These are phyloP conservation scores for Tylochromis polylepis DNA, from an alignment of 2,113 vertebrate species.

Conservation along the genomic window DNA sequence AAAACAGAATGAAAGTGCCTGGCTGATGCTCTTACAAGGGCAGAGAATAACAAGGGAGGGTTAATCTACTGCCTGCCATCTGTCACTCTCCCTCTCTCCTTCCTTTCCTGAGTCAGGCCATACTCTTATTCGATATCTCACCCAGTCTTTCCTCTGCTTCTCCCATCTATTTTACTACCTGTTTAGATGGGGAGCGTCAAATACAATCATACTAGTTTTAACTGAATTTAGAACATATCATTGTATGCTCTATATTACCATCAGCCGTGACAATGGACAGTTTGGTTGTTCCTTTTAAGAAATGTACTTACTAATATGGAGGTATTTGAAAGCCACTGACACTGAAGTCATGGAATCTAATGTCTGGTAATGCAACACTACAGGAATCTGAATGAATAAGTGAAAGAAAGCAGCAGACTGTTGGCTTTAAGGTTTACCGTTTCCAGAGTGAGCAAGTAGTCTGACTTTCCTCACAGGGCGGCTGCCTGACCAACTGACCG, in stretches of 20 bases:
- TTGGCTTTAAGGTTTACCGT: slow-evolving; percentile 10
- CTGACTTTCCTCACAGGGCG: neutral
- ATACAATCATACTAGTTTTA: neutral
- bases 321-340: neutral
- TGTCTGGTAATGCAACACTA: slow-evolving; percentile 3
- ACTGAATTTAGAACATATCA: neutral
- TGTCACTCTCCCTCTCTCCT: slow-evolving; percentile 22
- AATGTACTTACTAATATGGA: neutral
- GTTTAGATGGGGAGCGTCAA: neutral
- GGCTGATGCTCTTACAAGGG: neutral
- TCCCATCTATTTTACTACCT: neutral
- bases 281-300: neutral
- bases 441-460: neutral
- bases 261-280: neutral
- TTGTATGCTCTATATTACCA: neutral
- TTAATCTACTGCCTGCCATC: slow-evolving; percentile 46
- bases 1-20: neutral
- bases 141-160: neutral
- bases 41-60: slow-evolving; percentile 9
- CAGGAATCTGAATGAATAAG: slow-evolving; percentile 22
- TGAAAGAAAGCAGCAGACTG: neutral
- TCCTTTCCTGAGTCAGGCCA: neutral
- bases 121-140: neutral
- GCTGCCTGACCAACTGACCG: neutral
- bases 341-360: neutral